Percentiles rank a stretch among this genome's conserved stretches.
Conservation (phyloP, 2,113 vertebrate genomes). For the Ellobius talpinus region DNA sequence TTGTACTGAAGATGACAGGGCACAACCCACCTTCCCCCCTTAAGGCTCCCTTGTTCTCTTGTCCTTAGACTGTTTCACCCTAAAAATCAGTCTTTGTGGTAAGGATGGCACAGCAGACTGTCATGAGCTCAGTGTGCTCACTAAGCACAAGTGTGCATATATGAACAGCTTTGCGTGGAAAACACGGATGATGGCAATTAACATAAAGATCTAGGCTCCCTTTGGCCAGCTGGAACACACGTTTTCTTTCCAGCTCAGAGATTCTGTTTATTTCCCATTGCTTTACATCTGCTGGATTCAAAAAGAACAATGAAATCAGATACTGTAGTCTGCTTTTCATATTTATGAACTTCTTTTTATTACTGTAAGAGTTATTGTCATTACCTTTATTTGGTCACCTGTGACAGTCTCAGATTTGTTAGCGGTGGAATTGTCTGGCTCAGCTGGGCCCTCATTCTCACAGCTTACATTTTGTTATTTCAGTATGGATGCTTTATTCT, state of each 20-base stretch:
- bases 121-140: neutral
- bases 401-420: neutral
- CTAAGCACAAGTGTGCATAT: neutral
- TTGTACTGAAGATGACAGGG: no score
- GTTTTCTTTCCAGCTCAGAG: neutral
- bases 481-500: neutral
- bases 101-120: neutral
- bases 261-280: neutral
- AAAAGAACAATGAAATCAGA: neutral
- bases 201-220: neutral
- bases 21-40: fast-evolving
- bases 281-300: neutral
- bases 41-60: neutral
- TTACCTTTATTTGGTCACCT: neutral
- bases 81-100: neutral
- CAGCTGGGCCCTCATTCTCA: neutral
- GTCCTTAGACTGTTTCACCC: neutral
- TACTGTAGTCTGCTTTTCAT: neutral
- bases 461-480: neutral
- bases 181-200: neutral
- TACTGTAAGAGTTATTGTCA: neutral
- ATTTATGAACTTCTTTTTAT: neutral
- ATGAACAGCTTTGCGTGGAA: neutral
- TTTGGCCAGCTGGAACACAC: neutral
- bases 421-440: neutral